A percentile compares a stretch with the other conserved stretches of the same genome.
Conservation (phyloP, 2,113 vertebrate species). For the Colistium nudipinnis region DNA sequence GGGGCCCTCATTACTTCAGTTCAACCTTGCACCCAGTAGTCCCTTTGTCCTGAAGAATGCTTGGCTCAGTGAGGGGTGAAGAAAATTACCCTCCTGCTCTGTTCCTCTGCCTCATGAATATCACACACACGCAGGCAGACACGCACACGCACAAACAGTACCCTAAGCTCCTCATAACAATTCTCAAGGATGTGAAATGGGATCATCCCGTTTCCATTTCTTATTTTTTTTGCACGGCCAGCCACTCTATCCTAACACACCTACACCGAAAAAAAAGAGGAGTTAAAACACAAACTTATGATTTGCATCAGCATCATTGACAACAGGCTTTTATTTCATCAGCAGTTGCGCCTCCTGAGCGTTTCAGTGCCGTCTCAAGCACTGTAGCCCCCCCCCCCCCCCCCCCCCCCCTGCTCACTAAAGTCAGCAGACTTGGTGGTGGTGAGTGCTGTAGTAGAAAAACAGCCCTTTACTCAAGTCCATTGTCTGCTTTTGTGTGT, state of each 20-base stretch:
- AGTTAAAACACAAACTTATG: conserved; percentile 10
- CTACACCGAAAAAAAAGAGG: conserved; percentile 20
- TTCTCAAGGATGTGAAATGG: conserved; percentile 60
- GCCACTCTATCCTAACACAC: conserved; percentile 24
- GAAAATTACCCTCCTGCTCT: conserved; percentile 70
- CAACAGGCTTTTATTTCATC: neutral
- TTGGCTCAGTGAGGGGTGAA: conserved; percentile 65
- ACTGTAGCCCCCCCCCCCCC: conserved; percentile 7
- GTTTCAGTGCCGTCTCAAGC: neutral
- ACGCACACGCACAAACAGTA: conserved; percentile 12
- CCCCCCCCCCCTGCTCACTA: neutral
- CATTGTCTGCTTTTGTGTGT: conserved; percentile 2
- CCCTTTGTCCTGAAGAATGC: conserved; percentile 72
- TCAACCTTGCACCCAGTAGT: conserved; percentile 65
- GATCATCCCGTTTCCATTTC: conserved; percentile 48
- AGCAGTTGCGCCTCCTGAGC: neutral
- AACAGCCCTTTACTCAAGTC: neutral
- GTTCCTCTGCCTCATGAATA: conserved; percentile 64
- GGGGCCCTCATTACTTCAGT: conserved; percentile 63
- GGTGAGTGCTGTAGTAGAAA: neutral
- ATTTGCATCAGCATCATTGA: neutral
- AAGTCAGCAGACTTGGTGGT: neutral
- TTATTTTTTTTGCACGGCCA: conserved; percentile 20
- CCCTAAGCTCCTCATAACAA: conserved; percentile 56
- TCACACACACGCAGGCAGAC: conserved; percentile 17